Evolutionary conservation across 2,888 invertebrate species (phyloP).

Genomic region (Lasioglossum pauxillum): DNA sequence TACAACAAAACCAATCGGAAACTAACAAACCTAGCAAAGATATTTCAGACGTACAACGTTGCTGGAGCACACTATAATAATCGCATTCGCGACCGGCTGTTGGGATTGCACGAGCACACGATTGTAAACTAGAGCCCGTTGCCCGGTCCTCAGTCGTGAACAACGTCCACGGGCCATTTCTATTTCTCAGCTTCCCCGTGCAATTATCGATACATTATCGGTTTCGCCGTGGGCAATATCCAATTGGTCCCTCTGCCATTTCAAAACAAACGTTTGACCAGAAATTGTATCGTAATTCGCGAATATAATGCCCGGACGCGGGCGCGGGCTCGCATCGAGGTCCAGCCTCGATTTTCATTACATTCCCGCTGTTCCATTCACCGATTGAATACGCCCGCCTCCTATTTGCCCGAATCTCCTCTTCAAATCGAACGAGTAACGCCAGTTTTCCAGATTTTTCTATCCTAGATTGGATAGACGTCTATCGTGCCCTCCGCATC

Average conservation of each 20-base stretch:
- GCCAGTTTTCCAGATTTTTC: not conserved
- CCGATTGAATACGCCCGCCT: not conserved
- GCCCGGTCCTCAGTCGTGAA: not conserved
- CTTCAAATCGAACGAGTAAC: not conserved
- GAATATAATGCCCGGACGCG: constrained; percentile 15
- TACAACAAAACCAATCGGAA: not conserved
- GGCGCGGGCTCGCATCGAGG: not conserved
- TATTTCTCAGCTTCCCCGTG: constrained; percentile 25
- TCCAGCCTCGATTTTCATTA: not conserved
- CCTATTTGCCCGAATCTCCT: not conserved
- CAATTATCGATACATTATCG: constrained; percentile 37
- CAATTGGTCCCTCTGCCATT: constrained; percentile 26
- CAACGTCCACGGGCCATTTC: constrained; percentile 20
- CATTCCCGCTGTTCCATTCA: constrained; percentile 2
- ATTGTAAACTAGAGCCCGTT: not conserved
- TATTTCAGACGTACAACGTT: not conserved
- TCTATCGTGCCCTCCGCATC: not conserved
- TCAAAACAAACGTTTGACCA: constrained; percentile 27
- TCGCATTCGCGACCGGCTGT: not conserved
- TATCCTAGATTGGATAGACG: not conserved
- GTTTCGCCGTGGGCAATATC: constrained; percentile 7
- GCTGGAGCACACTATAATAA: not conserved
- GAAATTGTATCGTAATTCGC: constrained; percentile 18
- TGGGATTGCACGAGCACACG: not conserved
- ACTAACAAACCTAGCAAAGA: not conserved